A percentile compares a stretch with the other conserved stretches of the same genome.
phyloP scores from a whole-genome alignment of 2,888 invertebrate species.

The Mythimna loreyi region DNA sequence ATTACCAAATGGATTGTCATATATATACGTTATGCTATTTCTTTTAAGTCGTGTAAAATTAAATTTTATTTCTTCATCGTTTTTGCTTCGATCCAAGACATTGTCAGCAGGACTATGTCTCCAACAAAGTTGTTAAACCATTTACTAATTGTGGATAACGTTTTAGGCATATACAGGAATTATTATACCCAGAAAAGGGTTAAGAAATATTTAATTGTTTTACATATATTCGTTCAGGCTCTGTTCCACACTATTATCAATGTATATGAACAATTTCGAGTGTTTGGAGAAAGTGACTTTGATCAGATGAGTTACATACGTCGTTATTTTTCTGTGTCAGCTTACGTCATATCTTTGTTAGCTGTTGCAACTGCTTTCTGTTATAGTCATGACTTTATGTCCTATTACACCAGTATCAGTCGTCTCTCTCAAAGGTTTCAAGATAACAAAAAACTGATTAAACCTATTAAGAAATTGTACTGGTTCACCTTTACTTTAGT shows the following conservation, averaged over 20 bases:
- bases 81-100: not conserved
- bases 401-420: not conserved
- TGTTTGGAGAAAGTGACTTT: not conserved
- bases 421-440: not conserved
- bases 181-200: not conserved
- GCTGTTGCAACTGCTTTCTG: not conserved
- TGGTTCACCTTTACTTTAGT: not conserved
- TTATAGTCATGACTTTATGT: constrained; percentile 12
- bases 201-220: constrained; percentile 4
- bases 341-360: not conserved
- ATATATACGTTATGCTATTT: no score
- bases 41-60: not conserved
- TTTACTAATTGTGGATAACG: constrained; percentile 13
- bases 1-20: not conserved
- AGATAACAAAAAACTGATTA: not conserved
- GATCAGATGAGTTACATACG: not conserved
- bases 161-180: constrained; percentile 21
- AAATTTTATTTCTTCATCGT: not conserved
- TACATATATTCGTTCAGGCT: constrained; percentile 2
- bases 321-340: not conserved
- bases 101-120: not conserved
- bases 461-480: not conserved
- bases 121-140: not conserved
- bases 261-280: not conserved
- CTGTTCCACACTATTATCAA: not conserved